These are phyloP conservation scores for Rissa tridactyla DNA, from an alignment of 2,113 vertebrate species.

Conservation along the genomic window DNA sequence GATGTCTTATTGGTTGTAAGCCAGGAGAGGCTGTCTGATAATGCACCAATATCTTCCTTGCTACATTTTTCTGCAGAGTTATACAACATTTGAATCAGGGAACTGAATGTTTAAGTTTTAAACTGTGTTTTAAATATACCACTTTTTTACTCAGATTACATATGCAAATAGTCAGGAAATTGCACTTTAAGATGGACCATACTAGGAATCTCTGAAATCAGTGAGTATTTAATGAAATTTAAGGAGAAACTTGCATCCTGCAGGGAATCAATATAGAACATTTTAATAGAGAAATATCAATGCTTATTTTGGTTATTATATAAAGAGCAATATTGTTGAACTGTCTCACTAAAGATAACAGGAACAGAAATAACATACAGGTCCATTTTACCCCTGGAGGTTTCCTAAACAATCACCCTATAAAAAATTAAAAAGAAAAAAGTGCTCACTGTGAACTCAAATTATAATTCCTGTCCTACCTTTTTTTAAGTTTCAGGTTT, in stretches of 20 bases:
- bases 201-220: neutral
- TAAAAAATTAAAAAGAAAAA: neutral
- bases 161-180: neutral
- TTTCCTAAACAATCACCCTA: neutral
- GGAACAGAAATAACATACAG: neutral
- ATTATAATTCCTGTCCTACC: neutral
- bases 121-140: neutral
- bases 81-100: neutral
- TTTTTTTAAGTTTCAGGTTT: neutral
- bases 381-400: neutral
- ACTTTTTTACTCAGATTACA: neutral
- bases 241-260: neutral
- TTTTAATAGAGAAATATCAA: neutral
- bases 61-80: neutral
- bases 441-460: neutral
- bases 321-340: neutral
- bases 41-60: neutral
- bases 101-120: neutral
- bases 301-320: neutral
- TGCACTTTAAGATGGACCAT: neutral
- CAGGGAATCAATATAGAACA: neutral
- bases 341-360: neutral
- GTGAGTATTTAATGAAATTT: neutral
- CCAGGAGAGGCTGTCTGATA: neutral
- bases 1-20: neutral